Evolutionary conservation across 2,113 vertebrate genomes (phyloP).

Genomic region (Leuciscus idus): DNA sequence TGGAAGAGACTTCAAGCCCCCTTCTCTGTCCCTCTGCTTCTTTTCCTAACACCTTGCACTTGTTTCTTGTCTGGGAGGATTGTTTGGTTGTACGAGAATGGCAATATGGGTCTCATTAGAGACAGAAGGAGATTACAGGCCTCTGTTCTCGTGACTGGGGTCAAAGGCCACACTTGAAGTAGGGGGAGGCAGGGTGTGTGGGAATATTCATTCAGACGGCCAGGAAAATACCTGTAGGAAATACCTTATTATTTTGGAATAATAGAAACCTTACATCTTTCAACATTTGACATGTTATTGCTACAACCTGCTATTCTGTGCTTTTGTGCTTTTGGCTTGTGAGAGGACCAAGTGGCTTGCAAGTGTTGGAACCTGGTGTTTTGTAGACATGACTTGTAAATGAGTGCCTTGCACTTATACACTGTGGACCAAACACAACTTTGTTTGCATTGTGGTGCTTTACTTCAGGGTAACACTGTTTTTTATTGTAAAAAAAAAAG

Average conservation of each 20-base stretch:
- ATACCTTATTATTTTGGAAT: not conserved
- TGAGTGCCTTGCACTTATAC: constrained; percentile 10
- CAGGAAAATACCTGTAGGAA: constrained; percentile 13
- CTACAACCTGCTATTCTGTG: constrained; percentile 21
- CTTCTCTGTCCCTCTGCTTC: not conserved
- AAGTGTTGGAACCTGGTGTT: constrained; percentile 39
- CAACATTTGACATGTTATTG: constrained; percentile 30
- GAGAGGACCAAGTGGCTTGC: not conserved
- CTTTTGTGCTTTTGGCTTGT: constrained; percentile 2
- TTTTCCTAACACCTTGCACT: constrained; percentile 34
- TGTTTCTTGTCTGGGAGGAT: constrained; percentile 28
- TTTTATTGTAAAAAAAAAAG: not conserved
- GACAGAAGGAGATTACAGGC: constrained; percentile 58
- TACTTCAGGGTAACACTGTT: not conserved
- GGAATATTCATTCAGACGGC: constrained; percentile 29
- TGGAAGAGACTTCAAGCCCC: too few relatives aligned
- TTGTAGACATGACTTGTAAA: constrained; percentile 32
- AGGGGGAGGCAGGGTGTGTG: not conserved
- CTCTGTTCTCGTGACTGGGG: constrained; percentile 64
- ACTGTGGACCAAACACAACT: not conserved
- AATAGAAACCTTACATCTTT: constrained; percentile 5
- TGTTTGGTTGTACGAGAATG: constrained; percentile 14
- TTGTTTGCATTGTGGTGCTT: not conserved
- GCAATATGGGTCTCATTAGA: constrained; percentile 35
- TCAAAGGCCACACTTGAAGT: constrained; percentile 60